Base-by-base conservation (phyloP, 1,140 invertebrate genomes). In the Diprion similis region DNA sequence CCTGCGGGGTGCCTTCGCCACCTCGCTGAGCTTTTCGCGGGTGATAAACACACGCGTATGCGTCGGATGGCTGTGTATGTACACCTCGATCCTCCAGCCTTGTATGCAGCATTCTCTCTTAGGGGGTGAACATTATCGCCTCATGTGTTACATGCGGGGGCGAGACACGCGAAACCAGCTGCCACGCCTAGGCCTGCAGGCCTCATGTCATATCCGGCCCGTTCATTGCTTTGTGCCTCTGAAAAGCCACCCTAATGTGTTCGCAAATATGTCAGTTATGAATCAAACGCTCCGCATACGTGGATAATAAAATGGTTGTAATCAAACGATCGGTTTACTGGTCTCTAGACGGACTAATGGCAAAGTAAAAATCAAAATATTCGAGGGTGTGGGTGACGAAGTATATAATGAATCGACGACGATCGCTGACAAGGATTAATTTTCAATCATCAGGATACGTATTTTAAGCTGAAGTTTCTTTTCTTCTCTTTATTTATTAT, bases 271-370 rank as follows among this genome's bases (percentile, higher is more conserved):
- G 59, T 64, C 59, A 64, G 13, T 64, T 64, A 7, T 37, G 24
- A 37, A 37, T 37, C 24, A 37, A 37, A 37, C 24, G 24, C 24
- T 37, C 2, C 24, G 2, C 24, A 37, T 37, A 37, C 24, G 24
- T 37, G 24, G 1, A 6, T 64, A 18, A 64, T 64, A 64, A 64
- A 64, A 70, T 70, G 47, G 48, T 47, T 1, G 13, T 71, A 19
- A 59, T 64, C 47, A 59, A 71, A 59, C 48, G 70, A 59, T 24
- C 19, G 24, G 24, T 2, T 46, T 51, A 8, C n/a, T n/a, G n/a
- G n/a, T n/a, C n/a, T 71, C 48, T 64, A 71, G 59, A 59, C 70
- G 59, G 45, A 46, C 69, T 51, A 46, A 24, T 64, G 15, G 70
- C 51, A 59, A n/a, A 0, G 18, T 4, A 11, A 64, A 17, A 64